Evolutionary conservation across 1,140 invertebrate genomes (phyloP).

Genomic region (Temnothorax curvispinosus): DNA sequence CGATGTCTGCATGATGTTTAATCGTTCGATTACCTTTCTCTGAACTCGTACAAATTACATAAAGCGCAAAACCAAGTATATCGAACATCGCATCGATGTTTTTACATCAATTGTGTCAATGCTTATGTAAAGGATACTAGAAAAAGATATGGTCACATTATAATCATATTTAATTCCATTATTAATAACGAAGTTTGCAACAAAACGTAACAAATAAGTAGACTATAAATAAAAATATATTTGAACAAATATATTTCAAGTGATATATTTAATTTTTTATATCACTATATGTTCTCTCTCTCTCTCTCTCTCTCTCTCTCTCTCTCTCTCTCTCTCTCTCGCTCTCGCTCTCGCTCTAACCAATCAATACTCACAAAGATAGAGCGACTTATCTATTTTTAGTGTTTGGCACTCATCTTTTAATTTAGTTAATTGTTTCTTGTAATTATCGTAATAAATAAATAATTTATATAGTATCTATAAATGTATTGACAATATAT

Average conservation of each 20-base stretch:
- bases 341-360: background rate
- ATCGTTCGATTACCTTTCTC: background rate
- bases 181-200: background rate
- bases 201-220: background rate
- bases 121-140: background rate
- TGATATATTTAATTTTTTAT: background rate
- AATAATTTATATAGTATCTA: background rate
- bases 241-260: background rate
- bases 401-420: background rate
- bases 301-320: background rate
- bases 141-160: background rate
- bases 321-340: background rate
- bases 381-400: background rate
- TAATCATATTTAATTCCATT: background rate
- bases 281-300: background rate
- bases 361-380: background rate
- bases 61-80: background rate
- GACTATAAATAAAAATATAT: background rate
- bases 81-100: background rate
- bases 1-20: background rate
- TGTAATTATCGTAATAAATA: background rate
- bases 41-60: background rate
- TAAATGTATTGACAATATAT: background rate
- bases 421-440: conserved; percentile 7
- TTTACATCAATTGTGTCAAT: conserved; percentile 30